Evolutionary conservation across 2,888 invertebrate genomes (phyloP).

Genomic region (Philereme transversata): DNA sequence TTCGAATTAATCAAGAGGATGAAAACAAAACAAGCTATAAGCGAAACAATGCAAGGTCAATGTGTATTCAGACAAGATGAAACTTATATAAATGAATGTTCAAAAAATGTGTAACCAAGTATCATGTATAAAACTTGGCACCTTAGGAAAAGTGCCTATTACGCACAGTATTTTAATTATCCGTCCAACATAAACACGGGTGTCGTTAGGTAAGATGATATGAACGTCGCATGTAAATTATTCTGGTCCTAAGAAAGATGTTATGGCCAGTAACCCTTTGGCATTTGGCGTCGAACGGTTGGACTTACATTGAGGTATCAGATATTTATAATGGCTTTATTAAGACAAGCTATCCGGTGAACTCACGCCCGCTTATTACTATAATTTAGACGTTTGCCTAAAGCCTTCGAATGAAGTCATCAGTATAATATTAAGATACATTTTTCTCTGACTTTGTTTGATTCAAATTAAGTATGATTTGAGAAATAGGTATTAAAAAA

Average conservation of each 20-base stretch:
- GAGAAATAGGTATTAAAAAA: too few relatives aligned
- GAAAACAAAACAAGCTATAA: slow-evolving; percentile 33
- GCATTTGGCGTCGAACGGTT: slow-evolving; percentile 66
- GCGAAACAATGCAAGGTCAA: slow-evolving; percentile 43
- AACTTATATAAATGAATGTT: too few relatives aligned
- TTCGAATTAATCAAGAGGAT: slow-evolving; percentile 32
- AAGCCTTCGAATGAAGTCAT: slow-evolving; percentile 81
- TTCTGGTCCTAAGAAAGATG: slow-evolving; percentile 56
- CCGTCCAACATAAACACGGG: slow-evolving; percentile 38
- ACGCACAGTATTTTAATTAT: slow-evolving; percentile 26
- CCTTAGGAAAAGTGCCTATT: not conserved
- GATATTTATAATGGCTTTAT: slow-evolving; percentile 83
- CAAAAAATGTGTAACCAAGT: not conserved
- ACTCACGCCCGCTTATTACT: slow-evolving; percentile 82
- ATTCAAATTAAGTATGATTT: not conserved
- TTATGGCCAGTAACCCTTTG: slow-evolving; percentile 71
- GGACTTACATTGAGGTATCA: slow-evolving; percentile 70
- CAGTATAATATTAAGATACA: slow-evolving; percentile 45
- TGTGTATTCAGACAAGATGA: slow-evolving; percentile 30
- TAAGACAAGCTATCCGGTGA: slow-evolving; percentile 73
- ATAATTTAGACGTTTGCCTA: slow-evolving; percentile 82
- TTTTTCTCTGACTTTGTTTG: slow-evolving; percentile 31
- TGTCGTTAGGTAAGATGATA: slow-evolving; percentile 47
- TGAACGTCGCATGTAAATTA: slow-evolving; percentile 53
- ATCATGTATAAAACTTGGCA: not conserved